Evolutionary conservation across 2,113 vertebrate genomes (phyloP).

Genomic region (Martes martes): DNA sequence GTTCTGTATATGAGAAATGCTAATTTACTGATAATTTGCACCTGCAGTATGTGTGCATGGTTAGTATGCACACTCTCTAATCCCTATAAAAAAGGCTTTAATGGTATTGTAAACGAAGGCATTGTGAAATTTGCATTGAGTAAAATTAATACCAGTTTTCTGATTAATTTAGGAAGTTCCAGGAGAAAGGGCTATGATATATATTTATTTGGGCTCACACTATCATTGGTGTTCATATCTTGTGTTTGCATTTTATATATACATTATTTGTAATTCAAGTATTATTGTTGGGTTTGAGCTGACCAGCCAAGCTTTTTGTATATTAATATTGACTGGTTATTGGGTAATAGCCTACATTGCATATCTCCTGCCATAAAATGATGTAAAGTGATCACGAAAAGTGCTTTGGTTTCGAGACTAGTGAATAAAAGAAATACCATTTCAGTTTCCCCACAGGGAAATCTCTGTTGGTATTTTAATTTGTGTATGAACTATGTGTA

Average conservation of each 20-base stretch:
- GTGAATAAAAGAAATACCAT: conserved; percentile 45
- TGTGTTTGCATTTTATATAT: not conserved
- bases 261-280: not conserved
- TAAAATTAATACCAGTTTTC: not conserved
- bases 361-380: not conserved
- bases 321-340: conserved; percentile 49
- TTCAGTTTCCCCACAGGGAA: conserved; percentile 32
- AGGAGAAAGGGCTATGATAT: not conserved
- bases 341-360: not conserved
- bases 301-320: conserved; percentile 23
- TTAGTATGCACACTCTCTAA: not conserved
- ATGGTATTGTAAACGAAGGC: not conserved
- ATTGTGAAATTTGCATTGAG: not conserved
- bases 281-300: not conserved
- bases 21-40: not conserved
- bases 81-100: not conserved
- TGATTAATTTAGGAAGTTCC: not conserved
- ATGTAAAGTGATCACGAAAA: conserved; percentile 49
- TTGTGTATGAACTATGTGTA: conserved; percentile 14
- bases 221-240: not conserved
- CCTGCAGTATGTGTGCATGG: not conserved
- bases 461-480: conserved; percentile 29
- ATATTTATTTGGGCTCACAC: not conserved
- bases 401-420: conserved; percentile 26
- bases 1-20: not conserved